These are phyloP conservation scores for Hiodon alosoides DNA, from an alignment of 2,113 vertebrate species.

Conservation along the genomic window DNA sequence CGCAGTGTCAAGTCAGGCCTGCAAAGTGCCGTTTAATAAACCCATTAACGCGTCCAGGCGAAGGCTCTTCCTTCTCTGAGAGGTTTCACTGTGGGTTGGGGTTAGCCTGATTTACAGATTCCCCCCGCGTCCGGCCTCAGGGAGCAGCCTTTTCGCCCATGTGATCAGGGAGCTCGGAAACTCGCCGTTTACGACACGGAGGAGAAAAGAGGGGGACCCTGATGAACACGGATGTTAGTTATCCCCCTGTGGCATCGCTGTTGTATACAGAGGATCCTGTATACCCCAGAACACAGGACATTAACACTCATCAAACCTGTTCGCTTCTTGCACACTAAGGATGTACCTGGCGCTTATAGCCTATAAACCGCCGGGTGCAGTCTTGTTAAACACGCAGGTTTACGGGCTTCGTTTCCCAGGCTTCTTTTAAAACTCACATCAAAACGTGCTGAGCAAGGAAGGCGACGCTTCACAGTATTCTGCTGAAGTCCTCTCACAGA, in stretches of 20 bases:
- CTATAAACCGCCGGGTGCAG: not conserved
- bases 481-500: not conserved
- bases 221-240: slow-evolving; percentile 39
- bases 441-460: not conserved
- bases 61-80: slow-evolving; percentile 36
- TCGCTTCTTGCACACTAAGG: no score
- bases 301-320: no score
- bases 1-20: slow-evolving; percentile 31
- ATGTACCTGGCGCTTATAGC: no score
- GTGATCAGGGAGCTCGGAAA: not conserved
- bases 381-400: slow-evolving; percentile 33
- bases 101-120: slow-evolving; percentile 15
- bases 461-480: not conserved
- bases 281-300: slow-evolving; percentile 18
- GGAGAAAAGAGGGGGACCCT: not conserved
- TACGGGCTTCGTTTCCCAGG: slow-evolving; percentile 14
- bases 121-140: not conserved
- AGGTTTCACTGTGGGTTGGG: slow-evolving; percentile 17
- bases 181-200: slow-evolving; percentile 40
- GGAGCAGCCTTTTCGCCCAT: no score
- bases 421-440: slow-evolving; percentile 22
- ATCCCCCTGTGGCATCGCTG: slow-evolving; percentile 22
- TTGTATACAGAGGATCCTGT: slow-evolving; percentile 36
- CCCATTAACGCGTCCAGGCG: slow-evolving; percentile 43
- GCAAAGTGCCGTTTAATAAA: slow-evolving; percentile 45